phyloP scores from a whole-genome alignment of 2,113 vertebrate genomes.

The Falcunculus frontatus region DNA sequence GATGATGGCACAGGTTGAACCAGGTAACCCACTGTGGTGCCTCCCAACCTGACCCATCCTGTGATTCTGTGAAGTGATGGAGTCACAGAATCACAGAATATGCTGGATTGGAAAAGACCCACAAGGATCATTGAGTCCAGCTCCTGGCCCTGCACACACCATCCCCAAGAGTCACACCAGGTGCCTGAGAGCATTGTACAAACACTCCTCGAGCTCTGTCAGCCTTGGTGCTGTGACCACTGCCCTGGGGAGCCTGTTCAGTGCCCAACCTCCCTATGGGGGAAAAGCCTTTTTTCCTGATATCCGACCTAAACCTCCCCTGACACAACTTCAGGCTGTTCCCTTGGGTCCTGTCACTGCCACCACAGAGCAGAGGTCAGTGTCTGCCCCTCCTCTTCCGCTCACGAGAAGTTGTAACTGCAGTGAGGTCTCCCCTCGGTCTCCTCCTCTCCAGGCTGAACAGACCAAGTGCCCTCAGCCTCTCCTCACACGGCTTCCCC shows the following conservation, averaged over 20 bases:
- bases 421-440: background rate
- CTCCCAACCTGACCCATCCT: background rate
- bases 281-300: background rate
- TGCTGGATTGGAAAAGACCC: fast-evolving
- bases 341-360: background rate
- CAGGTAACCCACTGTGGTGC: background rate
- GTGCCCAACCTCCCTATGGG: background rate
- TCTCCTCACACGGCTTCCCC: background rate
- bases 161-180: background rate
- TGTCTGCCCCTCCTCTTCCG: background rate
- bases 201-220: background rate
- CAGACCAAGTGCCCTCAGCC: background rate
- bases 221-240: background rate
- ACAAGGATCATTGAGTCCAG: background rate
- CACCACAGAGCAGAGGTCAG: background rate
- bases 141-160: background rate
- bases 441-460: background rate
- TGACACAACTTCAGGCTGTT: background rate
- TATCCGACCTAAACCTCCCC: background rate
- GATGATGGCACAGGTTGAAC: fast-evolving
- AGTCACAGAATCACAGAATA: background rate
- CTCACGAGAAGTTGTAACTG: background rate
- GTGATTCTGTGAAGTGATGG: background rate
- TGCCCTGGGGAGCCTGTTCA: background rate
- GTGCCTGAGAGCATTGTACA: background rate